These are phyloP conservation scores for Therioaphis trifolii DNA, from an alignment of 2,888 invertebrate species.

Conservation along the genomic window DNA sequence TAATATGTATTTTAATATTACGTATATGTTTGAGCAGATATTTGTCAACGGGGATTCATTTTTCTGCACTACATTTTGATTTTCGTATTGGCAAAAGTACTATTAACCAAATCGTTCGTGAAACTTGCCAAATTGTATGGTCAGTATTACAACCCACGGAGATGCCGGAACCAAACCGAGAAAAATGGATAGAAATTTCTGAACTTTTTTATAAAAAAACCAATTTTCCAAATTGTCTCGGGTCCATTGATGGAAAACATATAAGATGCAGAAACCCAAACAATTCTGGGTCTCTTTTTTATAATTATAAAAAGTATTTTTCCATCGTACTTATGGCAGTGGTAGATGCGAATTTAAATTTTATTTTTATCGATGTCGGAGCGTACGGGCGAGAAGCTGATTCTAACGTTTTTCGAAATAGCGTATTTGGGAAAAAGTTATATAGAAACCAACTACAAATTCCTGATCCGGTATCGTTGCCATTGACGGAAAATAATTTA, in stretches of 20 bases:
- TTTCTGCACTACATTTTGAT: not conserved
- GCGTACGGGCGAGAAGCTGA: slow-evolving; percentile 18
- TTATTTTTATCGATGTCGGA: slow-evolving; percentile 46
- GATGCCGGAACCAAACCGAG: slow-evolving; percentile 35
- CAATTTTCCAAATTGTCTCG: not conserved
- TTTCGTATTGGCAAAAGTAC: slow-evolving; percentile 34
- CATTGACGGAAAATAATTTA: not conserved
- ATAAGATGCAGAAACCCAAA: slow-evolving; percentile 8
- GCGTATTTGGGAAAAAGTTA: slow-evolving; percentile 1
- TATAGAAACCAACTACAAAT: slow-evolving; percentile 11
- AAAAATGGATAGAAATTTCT: slow-evolving; percentile 11
- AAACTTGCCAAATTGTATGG: slow-evolving; percentile 14
- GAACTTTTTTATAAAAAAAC: slow-evolving; percentile 26
- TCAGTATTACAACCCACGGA: not conserved
- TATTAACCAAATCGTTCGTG: slow-evolving; percentile 2
- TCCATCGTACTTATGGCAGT: slow-evolving; percentile 36
- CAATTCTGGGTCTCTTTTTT: not conserved
- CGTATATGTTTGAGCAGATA: not conserved
- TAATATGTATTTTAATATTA: too few species aligned
- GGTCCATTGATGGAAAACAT: not conserved
- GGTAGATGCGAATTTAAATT: slow-evolving; percentile 52
- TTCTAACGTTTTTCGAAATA: slow-evolving; percentile 17
- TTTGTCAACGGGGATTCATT: not conserved
- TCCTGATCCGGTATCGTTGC: not conserved
- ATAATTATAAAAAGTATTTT: slow-evolving; percentile 41